phyloP scores from a whole-genome alignment of 2,797 vertebrate species.

The Pseudotriccus pelzelni region DNA sequence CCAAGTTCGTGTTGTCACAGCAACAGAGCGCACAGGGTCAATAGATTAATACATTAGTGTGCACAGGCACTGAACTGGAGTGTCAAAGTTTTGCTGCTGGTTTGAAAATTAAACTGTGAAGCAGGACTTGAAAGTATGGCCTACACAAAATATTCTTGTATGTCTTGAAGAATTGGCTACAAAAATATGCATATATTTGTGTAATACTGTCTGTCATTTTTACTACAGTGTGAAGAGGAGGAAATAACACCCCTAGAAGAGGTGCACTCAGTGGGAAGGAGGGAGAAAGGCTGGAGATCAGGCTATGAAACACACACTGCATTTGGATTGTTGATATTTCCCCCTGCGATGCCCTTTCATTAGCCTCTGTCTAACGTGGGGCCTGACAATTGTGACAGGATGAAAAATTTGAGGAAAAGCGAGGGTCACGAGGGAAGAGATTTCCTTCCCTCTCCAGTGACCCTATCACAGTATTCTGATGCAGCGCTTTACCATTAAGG shows the following conservation, averaged over 20 bases:
- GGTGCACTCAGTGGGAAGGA: background rate
- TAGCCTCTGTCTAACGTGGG: slow-evolving; percentile 58
- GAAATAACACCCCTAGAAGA: background rate
- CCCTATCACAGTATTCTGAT: slow-evolving; percentile 41
- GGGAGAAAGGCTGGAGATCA: background rate
- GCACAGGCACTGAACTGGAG: background rate
- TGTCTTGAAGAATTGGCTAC: background rate
- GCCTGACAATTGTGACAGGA: slow-evolving; percentile 60
- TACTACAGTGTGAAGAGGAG: background rate
- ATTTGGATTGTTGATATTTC: slow-evolving; percentile 44
- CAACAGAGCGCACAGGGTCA: slow-evolving; percentile 64
- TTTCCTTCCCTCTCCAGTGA: slow-evolving; percentile 51
- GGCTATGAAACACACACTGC: background rate
- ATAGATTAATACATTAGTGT: slow-evolving; percentile 55
- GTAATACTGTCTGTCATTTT: background rate
- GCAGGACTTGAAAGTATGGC: background rate
- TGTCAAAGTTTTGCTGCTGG: slow-evolving; percentile 24
- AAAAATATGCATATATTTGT: background rate
- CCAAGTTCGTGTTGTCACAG: slow-evolving; percentile 74
- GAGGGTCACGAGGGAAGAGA: slow-evolving; percentile 35
- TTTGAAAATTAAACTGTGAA: slow-evolving; percentile 27
- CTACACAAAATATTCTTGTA: background rate
- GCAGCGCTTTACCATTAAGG: slow-evolving; percentile 56
- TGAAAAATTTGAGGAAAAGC: slow-evolving; percentile 68
- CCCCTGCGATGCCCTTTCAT: slow-evolving; percentile 22